These are phyloP conservation scores for Homalodisca vitripennis DNA, from an alignment of 1,140 invertebrate species.

Conservation along the genomic window DNA sequence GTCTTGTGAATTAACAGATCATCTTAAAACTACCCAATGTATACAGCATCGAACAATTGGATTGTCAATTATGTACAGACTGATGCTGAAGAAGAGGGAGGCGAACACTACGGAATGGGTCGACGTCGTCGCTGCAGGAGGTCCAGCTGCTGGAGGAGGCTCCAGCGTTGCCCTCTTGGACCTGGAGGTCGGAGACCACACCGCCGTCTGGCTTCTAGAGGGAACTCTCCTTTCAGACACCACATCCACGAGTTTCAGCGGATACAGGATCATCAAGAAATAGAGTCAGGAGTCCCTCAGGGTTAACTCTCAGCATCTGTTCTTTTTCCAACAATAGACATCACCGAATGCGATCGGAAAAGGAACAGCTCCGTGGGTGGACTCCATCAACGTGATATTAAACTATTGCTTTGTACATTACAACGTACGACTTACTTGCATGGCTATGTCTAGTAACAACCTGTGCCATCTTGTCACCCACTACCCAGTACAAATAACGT, in stretches of 20 bases:
- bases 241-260: slow-evolving; percentile 48
- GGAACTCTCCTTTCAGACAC: slow-evolving; percentile 45
- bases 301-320: too few relatives aligned
- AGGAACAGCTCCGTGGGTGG: too few relatives aligned
- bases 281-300: slow-evolving; percentile 30
- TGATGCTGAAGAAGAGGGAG: slow-evolving; percentile 48
- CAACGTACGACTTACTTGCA: too few relatives aligned
- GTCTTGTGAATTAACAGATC: too few relatives aligned
- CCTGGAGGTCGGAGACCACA: slow-evolving; percentile 49
- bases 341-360: too few relatives aligned
- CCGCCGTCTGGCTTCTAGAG: slow-evolving; percentile 48
- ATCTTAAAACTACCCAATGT: too few relatives aligned
- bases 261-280: slow-evolving; percentile 50
- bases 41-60: too few relatives aligned
- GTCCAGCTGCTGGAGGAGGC: slow-evolving; percentile 43
- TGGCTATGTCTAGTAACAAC: background rate
- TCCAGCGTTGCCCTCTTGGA: slow-evolving; percentile 49
- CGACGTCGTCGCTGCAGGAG: slow-evolving; percentile 44
- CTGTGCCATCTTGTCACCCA: slow-evolving; percentile 10
- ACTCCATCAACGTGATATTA: too few relatives aligned
- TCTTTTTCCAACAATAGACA: too few relatives aligned
- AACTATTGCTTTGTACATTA: too few relatives aligned
- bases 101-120: slow-evolving; percentile 48
- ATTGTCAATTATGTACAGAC: too few relatives aligned
- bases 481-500: slow-evolving; percentile 11